Evolutionary conservation across 2,113 vertebrate genomes (phyloP).

Genomic region (Antechinus stuartii): DNA sequence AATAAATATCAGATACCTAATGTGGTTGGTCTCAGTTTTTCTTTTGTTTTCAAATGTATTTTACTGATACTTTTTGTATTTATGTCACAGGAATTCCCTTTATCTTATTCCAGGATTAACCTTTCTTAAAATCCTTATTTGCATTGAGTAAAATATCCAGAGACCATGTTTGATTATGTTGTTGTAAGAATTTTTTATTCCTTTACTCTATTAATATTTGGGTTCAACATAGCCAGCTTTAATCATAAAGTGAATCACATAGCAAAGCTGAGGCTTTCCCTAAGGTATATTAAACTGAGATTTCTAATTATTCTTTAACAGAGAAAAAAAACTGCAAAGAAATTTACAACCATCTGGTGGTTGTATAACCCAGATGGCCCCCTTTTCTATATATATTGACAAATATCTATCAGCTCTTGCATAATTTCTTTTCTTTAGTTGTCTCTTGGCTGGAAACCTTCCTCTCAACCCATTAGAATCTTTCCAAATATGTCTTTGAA

Average conservation of each 20-base stretch:
- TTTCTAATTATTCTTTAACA: not conserved
- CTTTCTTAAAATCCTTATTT: not conserved
- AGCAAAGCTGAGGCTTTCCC: not conserved
- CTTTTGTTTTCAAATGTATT: constrained; percentile 41
- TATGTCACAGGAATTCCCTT: not conserved
- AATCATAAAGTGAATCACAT: not conserved
- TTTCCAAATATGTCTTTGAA: not conserved
- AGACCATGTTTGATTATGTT: not conserved
- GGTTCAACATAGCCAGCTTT: not conserved
- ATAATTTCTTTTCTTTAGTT: not conserved
- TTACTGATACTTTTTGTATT: not conserved
- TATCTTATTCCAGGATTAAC: not conserved
- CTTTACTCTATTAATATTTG: not conserved
- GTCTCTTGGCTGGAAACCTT: not conserved
- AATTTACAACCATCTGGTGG: not conserved
- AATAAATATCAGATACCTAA: not conserved
- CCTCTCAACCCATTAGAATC: not conserved
- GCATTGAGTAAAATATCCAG: not conserved
- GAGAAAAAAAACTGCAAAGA: not conserved
- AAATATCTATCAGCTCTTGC: not conserved
- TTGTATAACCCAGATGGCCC: not conserved
- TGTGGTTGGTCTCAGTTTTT: not conserved
- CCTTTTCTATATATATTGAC: not conserved
- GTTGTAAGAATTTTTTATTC: not conserved
- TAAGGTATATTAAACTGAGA: not conserved